These are phyloP conservation scores for Platynereis dumerilii DNA, from an alignment of 2,888 invertebrate genomes.

Conservation along the genomic window DNA sequence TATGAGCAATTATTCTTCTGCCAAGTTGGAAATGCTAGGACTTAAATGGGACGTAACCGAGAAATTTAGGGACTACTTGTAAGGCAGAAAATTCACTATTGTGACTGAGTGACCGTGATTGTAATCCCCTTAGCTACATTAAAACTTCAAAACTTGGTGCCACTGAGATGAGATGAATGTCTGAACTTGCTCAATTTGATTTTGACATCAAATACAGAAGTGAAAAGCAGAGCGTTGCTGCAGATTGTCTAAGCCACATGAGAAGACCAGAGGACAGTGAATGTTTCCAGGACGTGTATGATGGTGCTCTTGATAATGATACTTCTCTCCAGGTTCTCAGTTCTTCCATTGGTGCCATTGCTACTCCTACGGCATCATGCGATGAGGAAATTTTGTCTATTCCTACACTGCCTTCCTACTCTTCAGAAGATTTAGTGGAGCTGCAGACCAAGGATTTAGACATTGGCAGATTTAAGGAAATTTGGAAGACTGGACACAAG, in stretches of 20 bases:
- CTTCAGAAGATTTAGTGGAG: too few relatives aligned
- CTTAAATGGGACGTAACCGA: constrained; percentile 1
- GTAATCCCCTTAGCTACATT: constrained; percentile 3
- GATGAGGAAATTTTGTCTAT: too few relatives aligned
- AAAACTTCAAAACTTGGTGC: background rate
- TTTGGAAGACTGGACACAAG: too few relatives aligned
- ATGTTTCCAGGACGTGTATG: background rate
- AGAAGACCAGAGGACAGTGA: background rate
- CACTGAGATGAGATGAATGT: background rate
- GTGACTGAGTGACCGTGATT: constrained; percentile 9
- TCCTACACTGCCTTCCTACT: too few relatives aligned
- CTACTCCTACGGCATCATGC: too few relatives aligned
- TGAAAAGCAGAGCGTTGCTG: background rate
- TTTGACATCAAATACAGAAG: constrained; percentile 7
- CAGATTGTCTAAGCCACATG: constrained; percentile 9
- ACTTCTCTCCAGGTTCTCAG: background rate
- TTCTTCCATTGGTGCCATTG: too few relatives aligned
- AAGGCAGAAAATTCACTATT: constrained; percentile 10
- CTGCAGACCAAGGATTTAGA: too few relatives aligned
- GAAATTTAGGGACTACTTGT: constrained; percentile 12
- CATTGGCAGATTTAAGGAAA: too few relatives aligned
- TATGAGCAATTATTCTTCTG: constrained; percentile 20
- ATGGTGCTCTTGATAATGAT: background rate
- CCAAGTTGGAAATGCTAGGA: constrained; percentile 18
- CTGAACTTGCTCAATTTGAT: constrained; percentile 4